Evolutionary conservation across 1,140 invertebrate genomes (phyloP), one percentile per base, ranked within the genome.

Genomic region (Trinorchestia longiramus): DNA sequence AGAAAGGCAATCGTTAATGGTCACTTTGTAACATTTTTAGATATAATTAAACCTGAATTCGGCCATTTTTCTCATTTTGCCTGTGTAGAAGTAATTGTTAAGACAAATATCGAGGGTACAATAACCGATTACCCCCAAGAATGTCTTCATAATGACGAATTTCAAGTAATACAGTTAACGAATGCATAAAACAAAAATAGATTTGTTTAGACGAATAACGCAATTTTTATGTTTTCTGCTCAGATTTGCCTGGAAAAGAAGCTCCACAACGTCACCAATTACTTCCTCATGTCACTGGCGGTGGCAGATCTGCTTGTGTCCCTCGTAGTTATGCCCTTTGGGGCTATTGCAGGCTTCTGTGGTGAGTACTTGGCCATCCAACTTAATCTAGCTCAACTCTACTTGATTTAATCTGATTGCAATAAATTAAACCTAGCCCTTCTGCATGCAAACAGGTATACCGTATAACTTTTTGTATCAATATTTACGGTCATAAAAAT

Each of bases 221-320:
- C 15, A 23, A 53, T 53, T 6, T 87, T 87, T 41, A 8, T 90
- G 41, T 94, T 47, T 36, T 11, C 6, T 94, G 43, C 43, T 19
- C 92, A 94, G 92, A 97, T 99, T 44, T 98, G 98, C 96, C 97
- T 98, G 95, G 99, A 99, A 97, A 98, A 98, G 95, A 98, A 98
- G 97, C 98, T 99, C 96, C 98, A 99, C 97, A 99, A 99, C 97
- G 98, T 99, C 43, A 99, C 99, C 91, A 99, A 99, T 97, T 99
- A 99, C 97, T 99, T 99, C 97, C 98, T 99, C 95, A 97, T 99
- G 95, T 99, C 99, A 62, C 97, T 99, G 97, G 99, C 99, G 28
- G 98, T 99, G 90, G 99, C 99, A 53, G 99, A 99, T 97, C 98
- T 99, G 42, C 98, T 99, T 88, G 99, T 99, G 97, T 98, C 98